Conservation (phyloP, 2,113 vertebrate species). For the Clarias macrocephalus region DNA sequence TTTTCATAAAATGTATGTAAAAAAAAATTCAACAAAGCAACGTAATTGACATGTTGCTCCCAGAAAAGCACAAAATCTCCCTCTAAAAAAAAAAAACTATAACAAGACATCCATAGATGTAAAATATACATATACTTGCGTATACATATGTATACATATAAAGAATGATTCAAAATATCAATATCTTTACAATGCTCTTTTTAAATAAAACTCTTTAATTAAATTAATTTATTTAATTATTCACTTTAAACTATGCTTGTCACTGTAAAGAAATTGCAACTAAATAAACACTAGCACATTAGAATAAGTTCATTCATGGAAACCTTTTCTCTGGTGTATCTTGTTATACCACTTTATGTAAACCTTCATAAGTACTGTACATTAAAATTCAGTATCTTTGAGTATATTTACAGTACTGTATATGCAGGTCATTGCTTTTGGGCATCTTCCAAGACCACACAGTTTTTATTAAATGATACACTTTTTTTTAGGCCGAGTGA, state of each 20-base stretch:
- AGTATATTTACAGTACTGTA: background rate
- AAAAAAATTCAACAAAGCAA: too few species aligned
- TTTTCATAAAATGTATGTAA: too few species aligned
- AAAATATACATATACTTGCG: too few species aligned
- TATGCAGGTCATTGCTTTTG: background rate
- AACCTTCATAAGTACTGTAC: constrained; percentile 2
- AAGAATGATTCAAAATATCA: too few species aligned
- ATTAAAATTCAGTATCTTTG: too few species aligned
- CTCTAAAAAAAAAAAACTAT: too few species aligned
- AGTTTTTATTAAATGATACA: background rate
- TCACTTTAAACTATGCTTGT: background rate
- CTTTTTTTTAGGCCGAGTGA: constrained; percentile 59
- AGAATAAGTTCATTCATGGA: background rate
- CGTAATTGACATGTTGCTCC: too few species aligned
- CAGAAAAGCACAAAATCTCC: too few species aligned
- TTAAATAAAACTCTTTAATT: background rate
- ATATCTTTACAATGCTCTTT: too few species aligned
- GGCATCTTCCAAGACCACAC: background rate
- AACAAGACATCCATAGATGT: too few species aligned
- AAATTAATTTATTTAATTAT: background rate
- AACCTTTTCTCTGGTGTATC: background rate
- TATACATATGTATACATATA: too few species aligned
- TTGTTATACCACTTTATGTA: constrained; percentile 15
- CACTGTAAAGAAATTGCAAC: background rate
- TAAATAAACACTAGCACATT: background rate